Evolutionary conservation across 2,113 vertebrate genomes (phyloP), one percentile per base, ranked within the genome.

Genomic region (Myotis brandtii): DNA sequence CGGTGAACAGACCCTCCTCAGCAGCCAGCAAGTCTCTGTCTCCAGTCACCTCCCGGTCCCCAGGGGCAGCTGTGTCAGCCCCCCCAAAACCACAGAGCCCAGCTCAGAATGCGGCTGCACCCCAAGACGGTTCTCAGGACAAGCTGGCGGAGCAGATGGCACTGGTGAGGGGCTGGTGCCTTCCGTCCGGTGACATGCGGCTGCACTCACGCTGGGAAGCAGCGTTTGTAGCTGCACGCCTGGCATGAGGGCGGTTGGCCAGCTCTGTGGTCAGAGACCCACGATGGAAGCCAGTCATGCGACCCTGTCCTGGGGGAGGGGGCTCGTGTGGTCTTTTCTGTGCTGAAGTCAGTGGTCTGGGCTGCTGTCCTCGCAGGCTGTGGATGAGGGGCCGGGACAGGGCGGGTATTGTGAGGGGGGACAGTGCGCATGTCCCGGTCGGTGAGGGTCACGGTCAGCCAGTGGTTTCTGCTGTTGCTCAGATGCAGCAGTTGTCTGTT

Each of bases 101-200:
- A 59, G 98, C 98, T 94, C 99, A 99, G 98, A 99, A 95, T 12
- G 67, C 97, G 6, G 98, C 98, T 27, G 64, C 98, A 8, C 97
- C 99, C 0, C 99, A 99, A 97, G 99, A 99, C 43, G 97, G 98
- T 86, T 98, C 99, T 91, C 99, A 99, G 98, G 99, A 99, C 92
- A 99, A 99, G 91, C 98, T 99, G 97, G 98, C 99, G 5, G 99
- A 99, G 90, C 99, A 99, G 97, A 99, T 99, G 82, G 99, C 99
- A 94, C 98, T 99, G 99, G 99, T 99, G 59, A 96, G 96, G 37
- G 37, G 14, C 56, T 8, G 56, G 56, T 10, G 5, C 56, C 34
- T 11, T 14, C n/a, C 20, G 2, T 0, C 17, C 16, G 11, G 37
- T 27, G 11, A 34, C 25, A 7, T 0, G 0, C 11, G 0, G 62